A percentile compares a stretch with the other conserved stretches of the same genome.
Evolutionary conservation across 2,113 vertebrate genomes (phyloP).

Genomic region (Hylia prasina): DNA sequence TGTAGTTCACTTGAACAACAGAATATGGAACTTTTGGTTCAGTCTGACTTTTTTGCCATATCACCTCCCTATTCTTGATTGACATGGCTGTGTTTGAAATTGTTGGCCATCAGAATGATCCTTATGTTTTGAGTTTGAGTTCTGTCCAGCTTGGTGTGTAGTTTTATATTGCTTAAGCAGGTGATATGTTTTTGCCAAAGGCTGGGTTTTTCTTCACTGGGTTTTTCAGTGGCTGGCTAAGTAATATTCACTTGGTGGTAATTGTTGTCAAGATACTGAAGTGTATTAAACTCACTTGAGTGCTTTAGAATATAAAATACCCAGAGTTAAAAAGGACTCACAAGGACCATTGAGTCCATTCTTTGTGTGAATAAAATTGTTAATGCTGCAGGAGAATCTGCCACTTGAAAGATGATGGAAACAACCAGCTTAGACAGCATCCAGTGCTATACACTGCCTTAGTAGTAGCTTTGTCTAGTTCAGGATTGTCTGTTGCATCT

Average conservation of each 20-base stretch:
- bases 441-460: not conserved
- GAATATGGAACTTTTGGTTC: not conserved
- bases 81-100: not conserved
- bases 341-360: not conserved
- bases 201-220: not conserved
- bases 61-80: not conserved
- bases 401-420: slow-evolving; percentile 23
- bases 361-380: slow-evolving; percentile 10
- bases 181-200: not conserved
- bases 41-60: not conserved
- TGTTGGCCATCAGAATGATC: not conserved
- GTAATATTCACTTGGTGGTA: not conserved
- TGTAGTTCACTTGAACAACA: not conserved
- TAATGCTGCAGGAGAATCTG: not conserved
- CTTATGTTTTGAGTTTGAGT: not conserved
- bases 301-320: not conserved
- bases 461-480: slow-evolving; percentile 24
- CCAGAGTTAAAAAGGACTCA: not conserved
- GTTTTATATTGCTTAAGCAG: not conserved
- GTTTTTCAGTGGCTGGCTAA: not conserved
- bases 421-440: not conserved
- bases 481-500: not conserved
- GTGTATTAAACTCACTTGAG: not conserved
- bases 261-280: not conserved
- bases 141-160: not conserved